Percentiles rank a stretch among this genome's conserved stretches.
These are phyloP conservation scores for Branchellion lobata DNA, from an alignment of 2,888 invertebrate genomes.

Conservation along the genomic window DNA sequence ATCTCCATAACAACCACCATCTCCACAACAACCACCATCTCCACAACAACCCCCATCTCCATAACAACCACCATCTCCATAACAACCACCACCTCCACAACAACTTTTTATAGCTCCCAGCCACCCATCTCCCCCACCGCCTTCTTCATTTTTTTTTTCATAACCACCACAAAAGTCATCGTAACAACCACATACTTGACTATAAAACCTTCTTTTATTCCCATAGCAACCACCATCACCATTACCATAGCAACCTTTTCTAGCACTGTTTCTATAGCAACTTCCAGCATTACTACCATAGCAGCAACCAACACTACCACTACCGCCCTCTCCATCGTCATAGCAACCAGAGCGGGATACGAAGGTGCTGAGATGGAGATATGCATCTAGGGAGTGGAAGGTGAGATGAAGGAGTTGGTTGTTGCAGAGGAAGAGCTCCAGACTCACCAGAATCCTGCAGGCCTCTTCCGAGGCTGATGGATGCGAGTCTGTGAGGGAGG, in stretches of 20 bases:
- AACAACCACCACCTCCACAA: too few species aligned
- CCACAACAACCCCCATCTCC: too few species aligned
- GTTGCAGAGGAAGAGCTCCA: slow-evolving; percentile 53
- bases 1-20: too few species aligned
- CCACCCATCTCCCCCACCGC: too few species aligned
- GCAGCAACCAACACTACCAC: background rate
- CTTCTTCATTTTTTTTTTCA: too few species aligned
- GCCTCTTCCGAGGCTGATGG: slow-evolving; percentile 45
- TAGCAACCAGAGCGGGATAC: background rate
- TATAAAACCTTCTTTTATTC: too few species aligned
- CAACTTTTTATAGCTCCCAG: too few species aligned
- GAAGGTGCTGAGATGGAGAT: slow-evolving; percentile 48
- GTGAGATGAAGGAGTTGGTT: slow-evolving; percentile 51
- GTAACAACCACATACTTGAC: too few species aligned
- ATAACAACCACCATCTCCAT: too few species aligned
- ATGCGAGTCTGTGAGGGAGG: background rate
- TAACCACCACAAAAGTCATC: too few species aligned
- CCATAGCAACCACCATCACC: too few species aligned
- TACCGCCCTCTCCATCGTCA: background rate
- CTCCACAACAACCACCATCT: too few species aligned
- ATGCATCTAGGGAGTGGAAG: slow-evolving; percentile 51
- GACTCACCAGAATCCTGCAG: slow-evolving; percentile 51
- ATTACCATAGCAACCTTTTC: background rate
- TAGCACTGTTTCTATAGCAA: background rate
- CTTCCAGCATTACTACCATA: background rate